Base-by-base conservation (phyloP, 2,888 invertebrate species). In the Trichacis sp. region DNA sequence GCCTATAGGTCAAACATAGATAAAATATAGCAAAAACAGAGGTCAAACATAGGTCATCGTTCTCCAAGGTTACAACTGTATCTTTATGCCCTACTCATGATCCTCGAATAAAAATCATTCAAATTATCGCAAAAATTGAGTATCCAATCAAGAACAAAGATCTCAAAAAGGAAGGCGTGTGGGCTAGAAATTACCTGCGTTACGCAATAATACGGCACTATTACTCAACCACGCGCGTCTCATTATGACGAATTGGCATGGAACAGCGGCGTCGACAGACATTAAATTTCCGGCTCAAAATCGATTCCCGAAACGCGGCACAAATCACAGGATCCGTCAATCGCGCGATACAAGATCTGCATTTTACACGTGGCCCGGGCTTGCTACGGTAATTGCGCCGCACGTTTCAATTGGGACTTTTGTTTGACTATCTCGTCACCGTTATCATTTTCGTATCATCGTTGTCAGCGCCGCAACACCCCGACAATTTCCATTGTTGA, bases 161-260 rank as follows among this genome's bases (percentile, higher is more conserved):
- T n/a, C n/a, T n/a, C n/a, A n/a, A n/a, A n/a, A n/a, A n/a, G n/a
- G n/a, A n/a, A n/a, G n/a, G n/a, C n/a, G n/a, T n/a, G n/a, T n/a
- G n/a, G n/a, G n/a, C n/a, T n/a, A n/a, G n/a, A n/a, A n/a, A n/a
- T n/a, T n/a, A 40, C 40, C 43, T 11, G 60, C 48, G 60, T 60
- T 63, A 53, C 46, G 47, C 50, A 56, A 64, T 68, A 68, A 68
- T 68, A 54, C 46, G 60, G 64, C 60, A 64, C 67, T 68, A 68
- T 64, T 68, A 68, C 67, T 68, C 67, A 67, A 51, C 56, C 60
- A 53, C 53, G 57, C 53, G 60, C 63, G 63, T 67, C 67, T 67
- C 68, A 68, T 68, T 68, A 68, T 64, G 63, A 68, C 64, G 54
- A 58, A 57, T 61, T 57, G 51, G 63, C 61, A 60, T 64, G 48